Conservation (phyloP, 2,888 invertebrate genomes). For the Synanthedon formicaeformis region DNA sequence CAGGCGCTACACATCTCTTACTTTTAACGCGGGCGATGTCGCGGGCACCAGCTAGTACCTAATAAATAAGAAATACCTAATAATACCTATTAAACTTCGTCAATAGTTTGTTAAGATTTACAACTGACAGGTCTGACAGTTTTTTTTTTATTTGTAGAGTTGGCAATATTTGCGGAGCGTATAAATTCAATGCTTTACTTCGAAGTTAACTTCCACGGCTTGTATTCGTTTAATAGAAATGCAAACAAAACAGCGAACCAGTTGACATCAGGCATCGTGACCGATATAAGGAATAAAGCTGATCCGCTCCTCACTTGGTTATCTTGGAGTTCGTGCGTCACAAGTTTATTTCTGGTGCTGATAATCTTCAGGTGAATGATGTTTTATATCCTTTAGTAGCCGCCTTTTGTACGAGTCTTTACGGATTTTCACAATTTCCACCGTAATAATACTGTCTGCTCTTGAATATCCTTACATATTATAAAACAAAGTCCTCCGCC, state of each 20-base stretch:
- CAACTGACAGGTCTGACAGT: conserved; percentile 55
- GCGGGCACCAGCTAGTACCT: too few relatives aligned
- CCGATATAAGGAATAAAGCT: conserved; percentile 72
- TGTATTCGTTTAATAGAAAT: conserved; percentile 38
- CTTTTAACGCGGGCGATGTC: too few relatives aligned
- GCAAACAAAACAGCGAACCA: conserved; percentile 35
- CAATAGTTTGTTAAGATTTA: too few relatives aligned
- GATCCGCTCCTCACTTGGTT: conserved; percentile 71
- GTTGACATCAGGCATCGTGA: conserved; percentile 72
- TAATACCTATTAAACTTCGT: neutral
- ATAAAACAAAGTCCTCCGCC: too few relatives aligned
- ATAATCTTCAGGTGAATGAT: conserved; percentile 69
- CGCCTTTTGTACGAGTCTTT: too few relatives aligned
- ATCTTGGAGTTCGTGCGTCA: conserved; percentile 73
- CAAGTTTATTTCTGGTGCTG: conserved; percentile 73
- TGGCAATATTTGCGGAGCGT: conserved; percentile 30
- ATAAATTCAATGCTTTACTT: conserved; percentile 30
- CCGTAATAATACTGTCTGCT: too few relatives aligned
- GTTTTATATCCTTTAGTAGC: neutral
- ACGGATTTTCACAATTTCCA: too few relatives aligned
- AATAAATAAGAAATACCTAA: too few relatives aligned
- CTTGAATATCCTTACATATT: too few relatives aligned
- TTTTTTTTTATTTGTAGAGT: conserved; percentile 25
- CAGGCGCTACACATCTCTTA: too few relatives aligned
- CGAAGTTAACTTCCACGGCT: conserved; percentile 34